Conservation (phyloP, 1,140 invertebrate species). For the Zelostemma sp. region DNA sequence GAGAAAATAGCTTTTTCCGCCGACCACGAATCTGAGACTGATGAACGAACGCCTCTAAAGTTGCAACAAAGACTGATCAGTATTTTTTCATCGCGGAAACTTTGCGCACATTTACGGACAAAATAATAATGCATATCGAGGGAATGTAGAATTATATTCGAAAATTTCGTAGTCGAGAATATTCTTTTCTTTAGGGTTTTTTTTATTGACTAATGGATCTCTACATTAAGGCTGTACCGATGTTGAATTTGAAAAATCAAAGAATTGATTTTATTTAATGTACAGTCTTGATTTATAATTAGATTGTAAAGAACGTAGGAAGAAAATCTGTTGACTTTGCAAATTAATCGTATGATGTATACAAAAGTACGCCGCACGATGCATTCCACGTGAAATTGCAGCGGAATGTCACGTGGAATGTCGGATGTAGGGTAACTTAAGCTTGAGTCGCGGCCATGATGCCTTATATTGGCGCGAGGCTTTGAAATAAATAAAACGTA, state of each 20-base stretch:
- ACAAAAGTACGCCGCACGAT: conserved; percentile 26
- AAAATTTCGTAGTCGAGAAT: background rate
- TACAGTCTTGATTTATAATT: background rate
- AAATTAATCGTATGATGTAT: conserved; percentile 31
- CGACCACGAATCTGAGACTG: background rate
- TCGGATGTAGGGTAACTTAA: conserved; percentile 16
- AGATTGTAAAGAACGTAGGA: background rate
- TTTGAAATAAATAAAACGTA: conserved; percentile 34
- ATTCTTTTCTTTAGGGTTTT: no score
- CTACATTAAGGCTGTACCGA: no score
- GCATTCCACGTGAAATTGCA: conserved; percentile 5
- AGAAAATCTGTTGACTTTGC: background rate
- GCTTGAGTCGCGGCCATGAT: conserved; percentile 37
- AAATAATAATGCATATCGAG: conserved; percentile 38
- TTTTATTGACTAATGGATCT: no score
- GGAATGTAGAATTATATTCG: background rate
- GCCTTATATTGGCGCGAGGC: conserved; percentile 35
- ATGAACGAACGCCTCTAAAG: conserved; percentile 17
- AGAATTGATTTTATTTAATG: no score
- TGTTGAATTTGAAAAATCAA: no score
- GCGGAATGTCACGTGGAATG: background rate
- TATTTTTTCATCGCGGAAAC: conserved; percentile 9
- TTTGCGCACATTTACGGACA: conserved; percentile 10
- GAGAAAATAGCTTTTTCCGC: no score
- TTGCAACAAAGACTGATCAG: conserved; percentile 25